Evolutionary conservation across 2,113 vertebrate genomes (phyloP).

Genomic region (Paralichthys olivaceus): DNA sequence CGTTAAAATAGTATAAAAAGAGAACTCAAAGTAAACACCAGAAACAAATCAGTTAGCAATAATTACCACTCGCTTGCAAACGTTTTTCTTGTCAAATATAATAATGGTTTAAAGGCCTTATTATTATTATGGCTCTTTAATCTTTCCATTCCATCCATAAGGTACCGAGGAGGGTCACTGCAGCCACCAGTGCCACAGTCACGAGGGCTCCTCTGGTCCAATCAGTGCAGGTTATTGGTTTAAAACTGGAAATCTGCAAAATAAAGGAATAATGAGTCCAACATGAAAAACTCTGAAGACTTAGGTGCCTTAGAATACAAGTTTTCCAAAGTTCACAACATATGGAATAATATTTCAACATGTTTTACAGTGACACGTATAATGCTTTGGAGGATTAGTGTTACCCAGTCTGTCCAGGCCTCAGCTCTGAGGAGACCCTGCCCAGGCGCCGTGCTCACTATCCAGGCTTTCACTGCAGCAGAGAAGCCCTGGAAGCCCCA

Average conservation of each 20-base stretch:
- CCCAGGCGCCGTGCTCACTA: slow-evolving; percentile 47
- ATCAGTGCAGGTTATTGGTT: slow-evolving; percentile 46
- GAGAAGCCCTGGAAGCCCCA: slow-evolving; percentile 61
- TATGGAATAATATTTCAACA: too few species aligned
- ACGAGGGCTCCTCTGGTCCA: slow-evolving; percentile 69
- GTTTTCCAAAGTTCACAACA: not conserved
- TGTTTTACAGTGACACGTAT: too few species aligned
- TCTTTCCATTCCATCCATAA: slow-evolving; percentile 52
- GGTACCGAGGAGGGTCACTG: slow-evolving; percentile 60
- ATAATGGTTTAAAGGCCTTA: slow-evolving; percentile 57
- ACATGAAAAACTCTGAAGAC: not conserved
- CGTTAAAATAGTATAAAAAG: slow-evolving; percentile 66
- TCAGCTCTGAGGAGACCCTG: slow-evolving; percentile 53
- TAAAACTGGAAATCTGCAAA: slow-evolving; percentile 67
- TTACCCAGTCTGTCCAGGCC: slow-evolving; percentile 73
- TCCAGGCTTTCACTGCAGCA: slow-evolving; percentile 63
- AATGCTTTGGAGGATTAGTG: too few species aligned
- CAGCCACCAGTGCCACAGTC: slow-evolving; percentile 68
- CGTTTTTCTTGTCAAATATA: slow-evolving; percentile 45
- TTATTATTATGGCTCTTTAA: slow-evolving; percentile 48
- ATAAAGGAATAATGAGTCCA: not conserved
- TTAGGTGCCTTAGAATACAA: not conserved
- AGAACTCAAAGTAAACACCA: slow-evolving; percentile 64
- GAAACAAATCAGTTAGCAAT: slow-evolving; percentile 48
- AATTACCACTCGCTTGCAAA: slow-evolving; percentile 44